These are phyloP conservation scores for Falco rusticolus DNA, from an alignment of 2,797 vertebrate genomes.

Conservation along the genomic window DNA sequence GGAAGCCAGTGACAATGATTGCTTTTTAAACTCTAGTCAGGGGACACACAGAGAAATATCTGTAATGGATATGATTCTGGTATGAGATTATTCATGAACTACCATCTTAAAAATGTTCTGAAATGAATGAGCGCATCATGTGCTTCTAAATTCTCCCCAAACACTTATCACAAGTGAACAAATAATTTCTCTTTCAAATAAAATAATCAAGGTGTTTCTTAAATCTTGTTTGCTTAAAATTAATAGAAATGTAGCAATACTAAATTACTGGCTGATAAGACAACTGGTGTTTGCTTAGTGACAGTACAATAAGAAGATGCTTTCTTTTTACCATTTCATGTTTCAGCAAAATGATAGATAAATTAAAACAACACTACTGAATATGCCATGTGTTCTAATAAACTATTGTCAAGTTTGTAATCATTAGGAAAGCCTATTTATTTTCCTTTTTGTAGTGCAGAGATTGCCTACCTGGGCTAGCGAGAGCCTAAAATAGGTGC, in stretches of 20 bases:
- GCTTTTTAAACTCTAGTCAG: neutral
- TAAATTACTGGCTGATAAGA: neutral
- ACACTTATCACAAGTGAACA: neutral
- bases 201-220: neutral
- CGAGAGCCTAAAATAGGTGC: neutral
- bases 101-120: neutral
- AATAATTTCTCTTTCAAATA: neutral
- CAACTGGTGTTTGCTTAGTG: neutral
- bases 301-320: neutral
- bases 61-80: neutral
- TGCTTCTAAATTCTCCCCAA: neutral
- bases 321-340: neutral
- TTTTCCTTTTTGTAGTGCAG: neutral
- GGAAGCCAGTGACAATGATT: neutral
- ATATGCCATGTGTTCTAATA: neutral
- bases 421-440: neutral
- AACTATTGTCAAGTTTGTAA: neutral
- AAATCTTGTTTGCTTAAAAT: neutral
- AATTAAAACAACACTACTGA: neutral
- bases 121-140: fast-evolving
- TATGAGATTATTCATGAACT: neutral
- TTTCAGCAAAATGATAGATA: neutral
- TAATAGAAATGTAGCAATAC: neutral
- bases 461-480: neutral
- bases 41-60: neutral